Evolutionary conservation across 1,140 invertebrate genomes (phyloP).

Genomic region (Drosophila seguyi): DNA sequence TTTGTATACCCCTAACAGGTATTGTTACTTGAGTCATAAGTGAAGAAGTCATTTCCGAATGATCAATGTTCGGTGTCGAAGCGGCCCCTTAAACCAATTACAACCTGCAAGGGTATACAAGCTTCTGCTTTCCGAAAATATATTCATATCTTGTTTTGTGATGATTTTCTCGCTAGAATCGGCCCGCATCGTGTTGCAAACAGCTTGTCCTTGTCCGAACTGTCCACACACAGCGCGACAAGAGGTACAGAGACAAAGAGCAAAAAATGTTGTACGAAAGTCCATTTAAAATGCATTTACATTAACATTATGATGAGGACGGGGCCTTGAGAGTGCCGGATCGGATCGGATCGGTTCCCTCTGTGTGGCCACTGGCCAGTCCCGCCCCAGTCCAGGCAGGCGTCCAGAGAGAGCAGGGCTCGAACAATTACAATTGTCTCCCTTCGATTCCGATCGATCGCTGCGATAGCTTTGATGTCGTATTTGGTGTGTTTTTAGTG

Average conservation of each 20-base stretch:
- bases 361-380: constrained; percentile 74
- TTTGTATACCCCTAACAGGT: background rate
- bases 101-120: constrained; percentile 5
- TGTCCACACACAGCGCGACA: constrained; percentile 80
- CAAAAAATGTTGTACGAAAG: constrained; percentile 82
- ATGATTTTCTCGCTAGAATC: constrained; percentile 61
- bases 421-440: constrained; percentile 81
- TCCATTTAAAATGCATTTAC: constrained; percentile 85
- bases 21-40: background rate
- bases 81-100: too few relatives aligned
- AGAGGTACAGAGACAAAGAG: constrained; percentile 55
- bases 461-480: constrained; percentile 84
- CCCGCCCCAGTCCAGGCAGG: background rate
- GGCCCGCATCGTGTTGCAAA: constrained; percentile 80
- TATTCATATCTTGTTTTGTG: constrained; percentile 49
- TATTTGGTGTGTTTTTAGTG: constrained; percentile 85
- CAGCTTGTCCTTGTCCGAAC: constrained; percentile 78
- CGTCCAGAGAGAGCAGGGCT: constrained; percentile 16
- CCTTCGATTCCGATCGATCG: constrained; percentile 77
- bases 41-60: background rate
- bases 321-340: constrained; percentile 45
- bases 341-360: constrained; percentile 30
- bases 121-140: background rate
- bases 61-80: background rate
- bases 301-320: constrained; percentile 85